Base-by-base conservation (phyloP, 2,797 vertebrate genomes). In the Falco biarmicus region DNA sequence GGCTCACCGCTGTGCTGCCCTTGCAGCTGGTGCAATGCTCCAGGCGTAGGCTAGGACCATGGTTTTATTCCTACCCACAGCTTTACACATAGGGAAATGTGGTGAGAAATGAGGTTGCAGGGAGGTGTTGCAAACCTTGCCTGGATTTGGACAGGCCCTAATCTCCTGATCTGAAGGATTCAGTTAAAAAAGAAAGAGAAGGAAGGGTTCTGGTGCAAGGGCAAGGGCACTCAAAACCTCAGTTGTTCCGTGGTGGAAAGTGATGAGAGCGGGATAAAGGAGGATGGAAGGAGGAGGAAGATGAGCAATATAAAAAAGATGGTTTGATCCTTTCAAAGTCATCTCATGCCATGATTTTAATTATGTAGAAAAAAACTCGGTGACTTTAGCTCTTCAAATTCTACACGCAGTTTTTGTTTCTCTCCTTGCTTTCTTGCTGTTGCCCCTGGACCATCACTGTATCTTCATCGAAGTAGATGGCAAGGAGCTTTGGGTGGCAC, bases 21-120 rank as follows among this genome's bases (percentile, higher is more conserved):
- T 37, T 54, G 77, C 29, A 75, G 28, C 9, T 84, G 19, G 6
- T 64, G 22, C 15, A 41, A 19, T 34, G 24, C 45, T 70, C 59
- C 22, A 34, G 6, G 3, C 34, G 3, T 37, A 28, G n/a, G 15
- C 21, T 43, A 60, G 53, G 61, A 53, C 6, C 0, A 0, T 10
- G 15, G 15, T 8, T 85, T 59, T 83, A 31, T 63, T 71, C 29
- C 39, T 20, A 45, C 8, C 5, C 56, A 50, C 43, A 69, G 34
- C 15, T 26, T 89, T 48, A 39, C 10, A 41, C 6, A 21, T 2
- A 34, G n/a, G 37, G 29, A 94, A 88, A 37, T 0, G 0, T 22
- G 17, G 15, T 77, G 71, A 93, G 73, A 89, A 95, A 71, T 60
- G 12, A 87, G 18, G 4, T 70, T 71, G 6, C 25, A 25, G 17